Evolutionary conservation across 2,888 invertebrate species (phyloP), one percentile per base, ranked within the genome.

Genomic region (Trissolcus brochymenae): DNA sequence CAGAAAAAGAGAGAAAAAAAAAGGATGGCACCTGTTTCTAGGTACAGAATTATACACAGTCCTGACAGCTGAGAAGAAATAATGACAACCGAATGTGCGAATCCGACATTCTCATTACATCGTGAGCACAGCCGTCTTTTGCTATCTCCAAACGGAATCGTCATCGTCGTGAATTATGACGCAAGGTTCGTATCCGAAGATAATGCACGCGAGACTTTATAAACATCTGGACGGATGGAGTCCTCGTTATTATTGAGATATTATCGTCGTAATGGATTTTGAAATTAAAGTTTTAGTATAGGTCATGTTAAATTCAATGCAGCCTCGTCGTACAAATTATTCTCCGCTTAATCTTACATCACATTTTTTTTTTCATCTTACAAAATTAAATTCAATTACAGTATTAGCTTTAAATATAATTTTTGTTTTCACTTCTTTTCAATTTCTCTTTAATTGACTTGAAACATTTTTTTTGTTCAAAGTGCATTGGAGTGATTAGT

Each of bases 301-400:
- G 55, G 55, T 70, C 61, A 70, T 68, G 68, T 54, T 54, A 68
- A 51, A 68, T 68, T 59, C 68, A 68, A 68, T 60, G 40, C 56
- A 19, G 9, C 56, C 17, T 11, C 43, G n/a, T 41, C 43, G 13
- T 43, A 55, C n/a, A 21, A 41, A 57, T 6, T 19, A 43, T 21
- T 43, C 14, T 46, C 16, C 6, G 9, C 35, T 35, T 35, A 11
- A 35, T 35, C 35, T 35, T 35, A 35, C 35, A 35, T 35, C 35
- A 11, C 35, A 35, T 6, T 35, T 35, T 35, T 35, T 35, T 11
- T 35, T 9, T 35, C 11, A 35, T 35, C 35, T 35, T 35, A 25
- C 25, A 35, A 35, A 35, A 35, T 35, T 35, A 7, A 35, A 35
- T 35, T 35, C 35, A 35, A 35, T 35, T 35, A 35, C 35, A 6